Conservation (phyloP, 2,113 vertebrate genomes). For the Hemiscyllium ocellatum region DNA sequence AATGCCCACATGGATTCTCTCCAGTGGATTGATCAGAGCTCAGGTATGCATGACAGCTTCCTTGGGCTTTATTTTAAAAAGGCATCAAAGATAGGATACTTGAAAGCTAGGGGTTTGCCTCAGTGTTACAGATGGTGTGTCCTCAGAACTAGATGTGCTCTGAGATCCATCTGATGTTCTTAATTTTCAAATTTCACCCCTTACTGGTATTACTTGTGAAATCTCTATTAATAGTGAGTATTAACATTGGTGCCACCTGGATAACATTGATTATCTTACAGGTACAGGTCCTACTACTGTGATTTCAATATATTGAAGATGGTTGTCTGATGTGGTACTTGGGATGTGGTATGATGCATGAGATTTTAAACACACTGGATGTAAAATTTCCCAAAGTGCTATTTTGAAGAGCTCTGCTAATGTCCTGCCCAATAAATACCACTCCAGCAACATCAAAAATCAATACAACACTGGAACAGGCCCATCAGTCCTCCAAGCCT, state of each 20-base stretch:
- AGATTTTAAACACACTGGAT: not conserved
- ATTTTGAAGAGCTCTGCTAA: not conserved
- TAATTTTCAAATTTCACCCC: not conserved
- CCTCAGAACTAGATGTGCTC: not conserved
- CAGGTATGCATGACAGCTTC: constrained; percentile 54
- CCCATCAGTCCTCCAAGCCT: too few relatives aligned
- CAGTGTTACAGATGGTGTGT: not conserved
- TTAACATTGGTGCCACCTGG: too few relatives aligned
- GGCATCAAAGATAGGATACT: not conserved
- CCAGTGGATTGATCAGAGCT: constrained; percentile 95
- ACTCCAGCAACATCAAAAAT: too few relatives aligned
- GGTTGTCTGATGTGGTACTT: not conserved
- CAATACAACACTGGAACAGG: too few relatives aligned
- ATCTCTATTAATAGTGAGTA: not conserved
- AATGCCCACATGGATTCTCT: constrained; percentile 96
- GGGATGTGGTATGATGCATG: not conserved
- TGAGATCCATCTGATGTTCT: not conserved
- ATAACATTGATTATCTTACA: too few relatives aligned
- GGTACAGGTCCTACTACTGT: too few relatives aligned
- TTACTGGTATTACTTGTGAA: constrained; percentile 38
- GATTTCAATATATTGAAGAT: too few relatives aligned
- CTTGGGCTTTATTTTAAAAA: not conserved
- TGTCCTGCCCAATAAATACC: not conserved
- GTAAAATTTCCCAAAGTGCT: not conserved
- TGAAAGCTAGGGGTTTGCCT: not conserved